Evolutionary conservation across 2,888 invertebrate species (phyloP).

Genomic region (Mechanitis messenoides): DNA sequence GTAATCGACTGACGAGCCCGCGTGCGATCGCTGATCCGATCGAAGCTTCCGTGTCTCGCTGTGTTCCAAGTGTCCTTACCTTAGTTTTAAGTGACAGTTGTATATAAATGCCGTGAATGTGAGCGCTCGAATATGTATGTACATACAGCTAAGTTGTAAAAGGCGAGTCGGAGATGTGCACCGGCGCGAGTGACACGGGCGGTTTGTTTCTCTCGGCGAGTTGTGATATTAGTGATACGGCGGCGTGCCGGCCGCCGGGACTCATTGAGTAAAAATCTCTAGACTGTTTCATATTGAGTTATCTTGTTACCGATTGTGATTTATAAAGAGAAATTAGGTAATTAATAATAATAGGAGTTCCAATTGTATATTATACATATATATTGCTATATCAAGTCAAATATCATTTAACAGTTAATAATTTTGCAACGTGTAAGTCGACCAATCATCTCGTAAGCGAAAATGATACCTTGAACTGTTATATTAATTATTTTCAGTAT

Average conservation of each 20-base stretch:
- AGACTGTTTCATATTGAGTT: constrained; percentile 59
- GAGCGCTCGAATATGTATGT: constrained; percentile 52
- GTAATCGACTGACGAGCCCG: constrained; percentile 86
- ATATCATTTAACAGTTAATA: constrained; percentile 40
- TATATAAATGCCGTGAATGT: constrained; percentile 25
- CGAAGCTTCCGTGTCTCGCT: constrained; percentile 41
- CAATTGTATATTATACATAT: constrained; percentile 75
- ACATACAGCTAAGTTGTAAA: constrained; percentile 33
- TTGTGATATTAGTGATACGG: constrained; percentile 30
- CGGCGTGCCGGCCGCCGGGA: constrained; percentile 18
- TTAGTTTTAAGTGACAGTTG: constrained; percentile 43
- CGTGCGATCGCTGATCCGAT: constrained; percentile 31
- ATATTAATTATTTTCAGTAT: constrained; percentile 34
- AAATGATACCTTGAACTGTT: constrained; percentile 28
- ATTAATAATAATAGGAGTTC: constrained; percentile 76
- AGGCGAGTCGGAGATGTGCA: constrained; percentile 24
- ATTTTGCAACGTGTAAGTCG: constrained; percentile 29
- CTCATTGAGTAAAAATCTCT: constrained; percentile 41
- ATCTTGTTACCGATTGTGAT: constrained; percentile 74
- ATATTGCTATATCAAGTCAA: constrained; percentile 58
- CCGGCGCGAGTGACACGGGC: constrained; percentile 8
- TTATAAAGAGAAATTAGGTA: constrained; percentile 68
- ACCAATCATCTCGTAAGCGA: constrained; percentile 27
- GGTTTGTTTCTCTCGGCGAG: constrained; percentile 5
- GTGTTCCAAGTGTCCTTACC: constrained; percentile 70